These are phyloP conservation scores for Tineola bisselliella DNA, from an alignment of 2,888 invertebrate species.

Conservation along the genomic window DNA sequence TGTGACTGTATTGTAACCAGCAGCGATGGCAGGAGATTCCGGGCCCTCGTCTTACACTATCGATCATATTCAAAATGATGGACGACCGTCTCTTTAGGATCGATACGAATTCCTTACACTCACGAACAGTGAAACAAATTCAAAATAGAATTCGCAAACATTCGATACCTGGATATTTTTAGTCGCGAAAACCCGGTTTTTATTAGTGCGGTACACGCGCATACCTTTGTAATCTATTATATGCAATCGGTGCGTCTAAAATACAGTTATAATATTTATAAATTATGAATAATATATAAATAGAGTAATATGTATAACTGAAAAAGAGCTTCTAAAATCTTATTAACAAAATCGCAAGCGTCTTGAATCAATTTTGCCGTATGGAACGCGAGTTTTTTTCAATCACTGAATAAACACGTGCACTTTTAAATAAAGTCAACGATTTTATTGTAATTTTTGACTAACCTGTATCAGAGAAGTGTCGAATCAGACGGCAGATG, in stretches of 20 bases:
- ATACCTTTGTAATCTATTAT: constrained; percentile 35
- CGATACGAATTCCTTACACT: constrained; percentile 21
- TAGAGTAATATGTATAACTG: not conserved
- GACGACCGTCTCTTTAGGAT: constrained; percentile 22
- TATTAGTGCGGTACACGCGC: constrained; percentile 35
- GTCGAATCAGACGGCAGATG: constrained; percentile 48
- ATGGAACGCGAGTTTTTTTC: not conserved
- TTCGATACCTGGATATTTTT: constrained; percentile 64
- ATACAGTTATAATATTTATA: not conserved
- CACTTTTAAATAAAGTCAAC: not conserved
- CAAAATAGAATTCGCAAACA: constrained; percentile 65
- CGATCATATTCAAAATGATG: constrained; percentile 20
- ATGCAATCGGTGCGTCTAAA: constrained; percentile 48
- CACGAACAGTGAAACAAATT: constrained; percentile 41
- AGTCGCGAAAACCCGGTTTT: constrained; percentile 63
- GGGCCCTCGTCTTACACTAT: constrained; percentile 14
- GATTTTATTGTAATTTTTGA: constrained; percentile 22
- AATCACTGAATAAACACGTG: not conserved
- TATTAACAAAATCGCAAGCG: not conserved
- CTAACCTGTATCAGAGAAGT: constrained; percentile 58
- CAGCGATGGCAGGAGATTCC: not conserved
- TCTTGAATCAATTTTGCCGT: not conserved
- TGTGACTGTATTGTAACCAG: not conserved
- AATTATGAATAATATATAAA: not conserved
- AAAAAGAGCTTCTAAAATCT: not conserved